These are phyloP conservation scores for Pempheris klunzingeri DNA, from an alignment of 2,797 vertebrate species.

Conservation along the genomic window DNA sequence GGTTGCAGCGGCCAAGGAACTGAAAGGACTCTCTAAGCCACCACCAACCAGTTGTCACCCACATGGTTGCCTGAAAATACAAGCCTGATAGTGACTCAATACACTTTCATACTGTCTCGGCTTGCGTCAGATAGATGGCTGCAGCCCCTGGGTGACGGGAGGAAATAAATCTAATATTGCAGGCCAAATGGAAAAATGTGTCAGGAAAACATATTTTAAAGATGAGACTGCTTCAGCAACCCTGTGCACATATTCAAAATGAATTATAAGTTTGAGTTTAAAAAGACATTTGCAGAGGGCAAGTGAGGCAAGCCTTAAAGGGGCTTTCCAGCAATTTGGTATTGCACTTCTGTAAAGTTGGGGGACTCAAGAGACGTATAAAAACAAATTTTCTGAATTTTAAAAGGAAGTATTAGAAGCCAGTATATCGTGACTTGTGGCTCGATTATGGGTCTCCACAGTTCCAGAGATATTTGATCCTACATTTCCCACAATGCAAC, in stretches of 20 bases:
- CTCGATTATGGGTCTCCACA: background rate
- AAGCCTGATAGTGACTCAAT: background rate
- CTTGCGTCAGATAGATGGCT: background rate
- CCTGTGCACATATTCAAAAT: background rate
- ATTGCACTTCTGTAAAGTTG: background rate
- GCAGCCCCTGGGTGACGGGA: background rate
- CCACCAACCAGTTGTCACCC: background rate
- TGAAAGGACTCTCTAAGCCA: slow-evolving; percentile 6
- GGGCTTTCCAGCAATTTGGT: background rate
- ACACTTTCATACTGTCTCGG: background rate
- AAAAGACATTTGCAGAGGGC: background rate
- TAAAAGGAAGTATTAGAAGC: background rate
- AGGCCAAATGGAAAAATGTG: background rate
- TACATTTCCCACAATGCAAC: too few relatives aligned
- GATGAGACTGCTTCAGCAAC: background rate
- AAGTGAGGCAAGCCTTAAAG: background rate
- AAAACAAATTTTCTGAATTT: too few relatives aligned
- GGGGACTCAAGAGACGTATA: background rate
- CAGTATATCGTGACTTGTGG: background rate
- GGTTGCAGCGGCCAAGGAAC: slow-evolving; percentile 13
- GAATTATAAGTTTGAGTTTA: background rate
- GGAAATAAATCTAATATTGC: background rate
- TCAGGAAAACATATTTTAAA: background rate
- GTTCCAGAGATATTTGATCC: background rate
- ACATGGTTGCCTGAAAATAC: slow-evolving; percentile 11